phyloP scores from a whole-genome alignment of 2,113 vertebrate genomes.

The Podarcis cretensis region DNA sequence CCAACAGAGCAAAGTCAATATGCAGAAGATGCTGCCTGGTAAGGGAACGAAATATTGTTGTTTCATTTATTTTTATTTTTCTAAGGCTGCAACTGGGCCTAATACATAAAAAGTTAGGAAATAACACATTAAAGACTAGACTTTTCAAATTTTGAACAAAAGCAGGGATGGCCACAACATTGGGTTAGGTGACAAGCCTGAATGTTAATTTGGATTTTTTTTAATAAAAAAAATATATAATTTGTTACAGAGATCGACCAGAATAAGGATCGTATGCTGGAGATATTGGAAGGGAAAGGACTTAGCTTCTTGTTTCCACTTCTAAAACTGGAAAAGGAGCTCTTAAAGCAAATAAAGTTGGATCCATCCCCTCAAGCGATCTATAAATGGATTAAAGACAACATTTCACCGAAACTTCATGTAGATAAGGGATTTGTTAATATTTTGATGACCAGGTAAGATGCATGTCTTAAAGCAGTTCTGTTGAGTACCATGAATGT shows the following conservation, averaged over 20 bases:
- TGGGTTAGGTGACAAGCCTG: background rate
- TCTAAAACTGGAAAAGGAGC: constrained; percentile 98
- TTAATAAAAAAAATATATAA: background rate
- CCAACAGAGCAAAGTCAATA: constrained; percentile 98
- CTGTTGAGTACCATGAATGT: background rate
- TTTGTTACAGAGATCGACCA: constrained; percentile 91
- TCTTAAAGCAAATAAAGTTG: constrained; percentile 94
- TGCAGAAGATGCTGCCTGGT: constrained; percentile 99
- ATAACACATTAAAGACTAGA: background rate
- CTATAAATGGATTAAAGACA: constrained; percentile 99
- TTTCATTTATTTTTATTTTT: background rate
- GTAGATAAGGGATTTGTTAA: constrained; percentile 99
- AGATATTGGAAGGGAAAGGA: constrained; percentile 97
- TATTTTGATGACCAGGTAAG: constrained; percentile 99
- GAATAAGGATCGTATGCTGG: constrained; percentile 99
- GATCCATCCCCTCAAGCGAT: constrained; percentile 98
- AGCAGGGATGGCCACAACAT: background rate
- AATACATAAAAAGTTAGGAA: background rate
- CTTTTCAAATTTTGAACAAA: background rate
- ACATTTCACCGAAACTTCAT: constrained; percentile 98
- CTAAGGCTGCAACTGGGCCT: background rate
- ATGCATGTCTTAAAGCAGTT: rapidly evolving
- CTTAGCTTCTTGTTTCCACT: constrained; percentile 98
- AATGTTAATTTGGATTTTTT: background rate
- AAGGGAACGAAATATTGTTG: constrained; percentile 39